These are phyloP conservation scores for Patella depressa DNA, from an alignment of 2,888 invertebrate species.

Conservation along the genomic window DNA sequence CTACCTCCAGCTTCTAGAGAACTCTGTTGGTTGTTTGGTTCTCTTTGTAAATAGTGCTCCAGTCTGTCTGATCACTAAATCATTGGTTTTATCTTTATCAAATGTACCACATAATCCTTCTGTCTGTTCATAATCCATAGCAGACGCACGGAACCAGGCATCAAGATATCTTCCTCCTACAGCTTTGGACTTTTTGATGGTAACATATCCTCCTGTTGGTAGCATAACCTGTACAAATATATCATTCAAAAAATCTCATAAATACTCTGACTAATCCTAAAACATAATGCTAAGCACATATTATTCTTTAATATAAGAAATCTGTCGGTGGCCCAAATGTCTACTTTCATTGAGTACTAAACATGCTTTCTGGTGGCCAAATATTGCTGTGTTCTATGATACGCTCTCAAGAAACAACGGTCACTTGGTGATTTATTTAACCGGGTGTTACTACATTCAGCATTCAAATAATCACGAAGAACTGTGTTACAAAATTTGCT, in stretches of 20 bases:
- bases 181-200: constrained; percentile 10
- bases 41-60: constrained; percentile 31
- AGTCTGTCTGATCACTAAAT: constrained; percentile 39
- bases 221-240: constrained; percentile 36
- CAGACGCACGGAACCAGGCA: constrained; percentile 52
- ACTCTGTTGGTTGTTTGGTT: constrained; percentile 34
- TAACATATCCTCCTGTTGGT: constrained; percentile 40
- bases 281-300: too few relatives aligned
- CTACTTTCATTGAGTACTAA: neutral
- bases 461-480: too few relatives aligned
- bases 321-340: neutral
- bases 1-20: constrained; percentile 50
- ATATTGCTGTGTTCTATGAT: too few relatives aligned
- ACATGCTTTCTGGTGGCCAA: neutral
- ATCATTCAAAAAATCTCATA: too few relatives aligned
- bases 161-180: constrained; percentile 43
- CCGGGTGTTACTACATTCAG: too few relatives aligned
- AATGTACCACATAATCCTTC: constrained; percentile 62
- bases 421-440: too few relatives aligned
- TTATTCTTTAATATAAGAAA: too few relatives aligned
- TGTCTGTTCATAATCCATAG: constrained; percentile 44
- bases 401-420: too few relatives aligned
- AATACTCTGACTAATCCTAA: too few relatives aligned
- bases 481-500: too few relatives aligned
- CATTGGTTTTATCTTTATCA: constrained; percentile 53